Base-by-base conservation (phyloP, 2,797 vertebrate species). In the Parauchenoglanis ngamensis region DNA sequence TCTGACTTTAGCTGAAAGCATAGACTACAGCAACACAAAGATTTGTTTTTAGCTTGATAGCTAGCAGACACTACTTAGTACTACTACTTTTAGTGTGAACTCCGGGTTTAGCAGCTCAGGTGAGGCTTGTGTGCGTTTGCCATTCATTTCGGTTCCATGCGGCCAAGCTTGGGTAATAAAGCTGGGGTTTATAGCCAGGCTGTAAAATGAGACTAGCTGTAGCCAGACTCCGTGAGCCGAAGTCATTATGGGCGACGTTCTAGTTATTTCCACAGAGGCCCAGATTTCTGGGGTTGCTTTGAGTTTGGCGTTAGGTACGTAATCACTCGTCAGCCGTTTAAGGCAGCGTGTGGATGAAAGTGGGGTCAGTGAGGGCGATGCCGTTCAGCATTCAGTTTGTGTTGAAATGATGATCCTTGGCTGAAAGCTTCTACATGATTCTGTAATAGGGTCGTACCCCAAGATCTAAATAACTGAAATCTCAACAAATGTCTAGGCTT, bases 81-180 rank as follows among this genome's bases (percentile, higher is more conserved):
- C 67, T 68, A 35, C 15, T 1, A 31, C 54, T 78, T 31, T 78
- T 19, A 54, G 5, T 63, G 21, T 63, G 21, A n/a, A 61, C 52
- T 72, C 8, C 23, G 35, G 19, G 19, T 52, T 88, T 13, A 8
- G 35, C 15, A 75, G 8, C 44, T 25, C 7, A 84, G 31, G 83
- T 84, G 28, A 68, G 31, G 49, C 1, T 1, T 46, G 54, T 72
- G 0, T 72, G 78, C 82, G 10, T 83, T 12, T 77, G 31, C 0
- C 17, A 28, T 56, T 84, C 46, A 68, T 78, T 78, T 49, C 21
- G 25, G 78, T 21, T 57, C 11, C 52, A 46, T 25, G 23, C 28
- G 31, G 52, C 79, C 82, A 85, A 79, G 40, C 65, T 72, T 23
- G 6, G 54, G 63, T 79, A 79, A 79, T 87, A 79, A 87, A 63